phyloP scores from a whole-genome alignment of 2,888 invertebrate genomes.

The Callosobruchus maculatus region DNA sequence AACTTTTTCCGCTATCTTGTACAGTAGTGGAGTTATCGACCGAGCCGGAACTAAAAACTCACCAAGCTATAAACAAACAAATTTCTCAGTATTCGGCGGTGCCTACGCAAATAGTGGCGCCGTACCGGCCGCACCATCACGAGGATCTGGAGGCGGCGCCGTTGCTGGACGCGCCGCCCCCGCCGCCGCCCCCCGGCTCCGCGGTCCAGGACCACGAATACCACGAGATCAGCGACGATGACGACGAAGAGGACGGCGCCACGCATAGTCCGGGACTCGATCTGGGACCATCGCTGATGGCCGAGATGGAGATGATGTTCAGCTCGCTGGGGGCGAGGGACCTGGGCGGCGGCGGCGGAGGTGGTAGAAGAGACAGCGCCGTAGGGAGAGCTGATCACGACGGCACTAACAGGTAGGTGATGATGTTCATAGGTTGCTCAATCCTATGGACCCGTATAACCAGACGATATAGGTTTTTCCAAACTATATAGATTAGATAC shows the following conservation, averaged over 20 bases:
- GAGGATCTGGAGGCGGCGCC: slow-evolving; percentile 75
- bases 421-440: no score
- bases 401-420: slow-evolving; percentile 13
- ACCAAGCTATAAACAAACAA: no score
- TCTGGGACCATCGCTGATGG: slow-evolving; percentile 85
- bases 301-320: slow-evolving; percentile 88
- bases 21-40: no score
- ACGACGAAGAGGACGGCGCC: slow-evolving; percentile 55
- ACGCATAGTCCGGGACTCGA: slow-evolving; percentile 59
- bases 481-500: no score
- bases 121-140: slow-evolving; percentile 72
- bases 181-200: slow-evolving; percentile 44
- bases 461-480: no score
- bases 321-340: slow-evolving; percentile 53
- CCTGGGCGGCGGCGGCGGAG: not conserved
- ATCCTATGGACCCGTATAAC: no score
- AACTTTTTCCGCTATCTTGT: no score
- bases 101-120: slow-evolving; percentile 84
- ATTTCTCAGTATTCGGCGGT: slow-evolving; percentile 64
- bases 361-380: not conserved
- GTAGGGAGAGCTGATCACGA: slow-evolving; percentile 35
- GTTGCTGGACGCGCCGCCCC: slow-evolving; percentile 47
- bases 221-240: slow-evolving; percentile 72
- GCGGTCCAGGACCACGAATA: slow-evolving; percentile 65
- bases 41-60: no score